phyloP scores from a whole-genome alignment of 2,888 invertebrate genomes.

The Lasioglossum villosulum region DNA sequence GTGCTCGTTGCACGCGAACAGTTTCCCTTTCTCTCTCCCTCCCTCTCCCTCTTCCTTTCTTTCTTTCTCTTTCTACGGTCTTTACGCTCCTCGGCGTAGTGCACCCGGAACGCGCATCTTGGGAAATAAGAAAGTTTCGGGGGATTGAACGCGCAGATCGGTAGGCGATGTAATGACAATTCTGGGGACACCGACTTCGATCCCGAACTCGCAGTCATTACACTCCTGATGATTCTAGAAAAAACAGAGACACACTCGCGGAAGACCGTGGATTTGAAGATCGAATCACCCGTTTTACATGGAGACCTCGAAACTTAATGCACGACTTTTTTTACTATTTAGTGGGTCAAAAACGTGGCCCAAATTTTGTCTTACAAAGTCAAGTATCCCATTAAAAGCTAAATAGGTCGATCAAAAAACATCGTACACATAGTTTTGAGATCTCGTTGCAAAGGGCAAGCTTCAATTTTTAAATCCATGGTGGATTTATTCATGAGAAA shows the following conservation, averaged over 20 bases:
- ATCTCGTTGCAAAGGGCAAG: background rate
- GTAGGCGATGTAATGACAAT: slow-evolving; percentile 3
- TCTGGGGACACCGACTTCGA: background rate
- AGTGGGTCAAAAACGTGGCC: too few species aligned
- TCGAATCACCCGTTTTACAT: background rate
- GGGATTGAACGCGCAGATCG: slow-evolving; percentile 40
- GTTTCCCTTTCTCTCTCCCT: slow-evolving; percentile 34
- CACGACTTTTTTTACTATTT: too few species aligned
- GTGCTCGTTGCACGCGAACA: slow-evolving; percentile 51
- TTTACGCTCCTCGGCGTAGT: slow-evolving; percentile 12
- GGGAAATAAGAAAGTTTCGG: slow-evolving; percentile 66
- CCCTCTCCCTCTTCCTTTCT: background rate
- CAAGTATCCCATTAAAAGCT: background rate
- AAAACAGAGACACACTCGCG: background rate
- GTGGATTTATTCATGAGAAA: background rate
- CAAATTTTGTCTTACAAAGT: background rate
- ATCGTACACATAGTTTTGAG: background rate
- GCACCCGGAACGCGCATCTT: slow-evolving; percentile 44
- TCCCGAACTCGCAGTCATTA: background rate
- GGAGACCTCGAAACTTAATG: too few species aligned
- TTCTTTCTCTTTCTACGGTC: slow-evolving; percentile 20
- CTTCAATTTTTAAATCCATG: background rate
- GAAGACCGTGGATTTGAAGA: background rate
- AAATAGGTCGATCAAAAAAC: background rate
- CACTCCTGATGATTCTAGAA: background rate